Conservation (phyloP, 2,797 vertebrate species). For the Muraenolepis orangiensis region DNA sequence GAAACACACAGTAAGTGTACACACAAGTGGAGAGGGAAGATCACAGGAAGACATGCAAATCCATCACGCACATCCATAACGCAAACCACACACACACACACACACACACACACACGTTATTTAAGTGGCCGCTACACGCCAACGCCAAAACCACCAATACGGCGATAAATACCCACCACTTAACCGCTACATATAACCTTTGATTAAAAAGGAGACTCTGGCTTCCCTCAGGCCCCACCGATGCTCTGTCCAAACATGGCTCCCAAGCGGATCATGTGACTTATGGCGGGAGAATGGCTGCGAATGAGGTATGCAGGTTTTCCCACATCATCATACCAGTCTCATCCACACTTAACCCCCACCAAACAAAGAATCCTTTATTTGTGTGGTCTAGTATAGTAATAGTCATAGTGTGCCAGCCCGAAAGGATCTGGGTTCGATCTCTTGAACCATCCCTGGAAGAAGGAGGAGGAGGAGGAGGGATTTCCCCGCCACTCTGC, state of each 20-base stretch:
- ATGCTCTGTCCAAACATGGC: neutral
- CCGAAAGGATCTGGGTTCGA: neutral
- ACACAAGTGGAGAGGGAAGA: too few relatives aligned
- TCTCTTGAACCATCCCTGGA: too few relatives aligned
- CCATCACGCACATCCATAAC: too few relatives aligned
- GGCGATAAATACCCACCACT: neutral
- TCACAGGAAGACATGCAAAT: neutral
- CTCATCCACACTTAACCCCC: neutral
- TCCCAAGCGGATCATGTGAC: neutral
- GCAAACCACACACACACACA: neutral
- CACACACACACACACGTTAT: neutral
- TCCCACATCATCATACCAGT: neutral
- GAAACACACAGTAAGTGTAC: neutral
- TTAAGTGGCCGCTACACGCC: neutral
- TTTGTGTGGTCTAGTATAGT: too few relatives aligned
- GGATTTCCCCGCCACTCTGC: too few relatives aligned
- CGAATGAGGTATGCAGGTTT: neutral
- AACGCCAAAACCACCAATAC: neutral
- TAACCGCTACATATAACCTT: neutral
- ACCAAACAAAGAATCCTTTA: neutral
- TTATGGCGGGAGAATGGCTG: neutral
- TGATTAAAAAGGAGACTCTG: neutral
- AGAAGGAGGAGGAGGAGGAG: too few relatives aligned
- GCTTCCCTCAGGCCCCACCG: neutral
- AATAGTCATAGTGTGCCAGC: too few relatives aligned